Evolutionary conservation across 2,888 invertebrate genomes (phyloP).

Genomic region (Xestia rhomboidea): DNA sequence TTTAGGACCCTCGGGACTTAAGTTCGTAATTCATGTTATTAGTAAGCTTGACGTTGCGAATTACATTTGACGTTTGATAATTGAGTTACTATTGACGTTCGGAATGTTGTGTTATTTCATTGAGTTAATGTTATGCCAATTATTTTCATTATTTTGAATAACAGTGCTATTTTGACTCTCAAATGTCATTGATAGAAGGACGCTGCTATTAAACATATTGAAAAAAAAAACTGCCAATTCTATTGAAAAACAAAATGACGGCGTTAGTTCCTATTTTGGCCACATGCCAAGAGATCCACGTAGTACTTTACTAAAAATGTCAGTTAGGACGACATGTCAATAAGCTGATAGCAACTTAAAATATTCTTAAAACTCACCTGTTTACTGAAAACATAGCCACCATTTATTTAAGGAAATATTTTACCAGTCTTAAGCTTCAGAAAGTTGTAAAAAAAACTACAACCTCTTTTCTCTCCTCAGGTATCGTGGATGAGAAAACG

Average conservation of each 20-base stretch:
- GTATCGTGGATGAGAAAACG: slow-evolving; percentile 96
- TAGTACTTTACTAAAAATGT: background rate
- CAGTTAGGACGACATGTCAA: background rate
- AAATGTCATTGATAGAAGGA: background rate
- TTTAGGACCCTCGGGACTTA: slow-evolving; percentile 59
- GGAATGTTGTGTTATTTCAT: slow-evolving; percentile 9
- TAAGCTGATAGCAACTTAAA: background rate
- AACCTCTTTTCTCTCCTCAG: slow-evolving; percentile 82
- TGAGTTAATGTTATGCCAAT: background rate
- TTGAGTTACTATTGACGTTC: slow-evolving; percentile 59
- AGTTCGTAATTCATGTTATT: slow-evolving; percentile 57
- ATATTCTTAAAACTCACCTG: background rate
- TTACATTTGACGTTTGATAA: slow-evolving; percentile 60
- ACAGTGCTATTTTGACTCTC: background rate
- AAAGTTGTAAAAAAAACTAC: background rate
- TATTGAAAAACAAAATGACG: background rate
- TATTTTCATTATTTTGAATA: background rate
- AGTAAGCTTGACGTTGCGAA: slow-evolving; percentile 53
- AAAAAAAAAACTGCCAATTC: background rate
- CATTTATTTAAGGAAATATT: background rate
- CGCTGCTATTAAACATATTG: background rate
- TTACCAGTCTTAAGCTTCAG: background rate
- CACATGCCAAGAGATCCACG: background rate
- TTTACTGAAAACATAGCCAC: background rate
- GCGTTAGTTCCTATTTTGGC: background rate